These are phyloP conservation scores for Plestiodon gilberti DNA, from an alignment of 2,113 vertebrate genomes.

Conservation along the genomic window DNA sequence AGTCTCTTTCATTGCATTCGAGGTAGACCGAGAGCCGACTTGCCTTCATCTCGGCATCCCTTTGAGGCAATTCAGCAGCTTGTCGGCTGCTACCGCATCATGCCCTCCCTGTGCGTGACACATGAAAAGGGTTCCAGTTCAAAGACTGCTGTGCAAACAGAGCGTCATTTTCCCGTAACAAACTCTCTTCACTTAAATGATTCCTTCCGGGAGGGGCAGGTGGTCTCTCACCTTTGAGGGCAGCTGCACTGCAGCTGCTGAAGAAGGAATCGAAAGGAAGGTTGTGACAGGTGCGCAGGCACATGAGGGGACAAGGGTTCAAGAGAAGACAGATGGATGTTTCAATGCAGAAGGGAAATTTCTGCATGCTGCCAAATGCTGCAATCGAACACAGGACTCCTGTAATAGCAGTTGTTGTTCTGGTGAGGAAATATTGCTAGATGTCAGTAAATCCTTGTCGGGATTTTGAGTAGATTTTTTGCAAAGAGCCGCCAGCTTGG, in stretches of 20 bases:
- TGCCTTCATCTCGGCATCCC: constrained; percentile 14
- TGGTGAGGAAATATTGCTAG: too few species aligned
- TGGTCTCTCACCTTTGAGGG: background rate
- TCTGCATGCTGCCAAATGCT: background rate
- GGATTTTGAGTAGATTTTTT: too few species aligned
- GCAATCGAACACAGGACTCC: too few species aligned
- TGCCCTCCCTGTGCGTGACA: background rate
- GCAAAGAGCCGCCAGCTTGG: too few species aligned
- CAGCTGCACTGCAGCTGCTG: background rate
- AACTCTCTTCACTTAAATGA: constrained; percentile 6
- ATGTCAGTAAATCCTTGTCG: too few species aligned
- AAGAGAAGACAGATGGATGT: background rate
- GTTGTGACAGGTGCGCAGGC: background rate
- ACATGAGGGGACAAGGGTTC: background rate
- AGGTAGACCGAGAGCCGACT: background rate
- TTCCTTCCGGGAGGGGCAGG: background rate
- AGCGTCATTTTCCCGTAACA: background rate
- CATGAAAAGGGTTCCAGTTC: constrained; percentile 17
- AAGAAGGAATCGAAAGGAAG: background rate
- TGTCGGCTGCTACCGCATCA: background rate
- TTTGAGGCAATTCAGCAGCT: background rate
- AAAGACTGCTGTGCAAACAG: constrained; percentile 8
- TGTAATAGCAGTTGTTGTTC: too few species aligned
- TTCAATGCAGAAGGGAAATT: background rate
- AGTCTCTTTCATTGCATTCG: background rate